phyloP scores from a whole-genome alignment of 2,888 invertebrate genomes.

The Clitarchus hookeri region DNA sequence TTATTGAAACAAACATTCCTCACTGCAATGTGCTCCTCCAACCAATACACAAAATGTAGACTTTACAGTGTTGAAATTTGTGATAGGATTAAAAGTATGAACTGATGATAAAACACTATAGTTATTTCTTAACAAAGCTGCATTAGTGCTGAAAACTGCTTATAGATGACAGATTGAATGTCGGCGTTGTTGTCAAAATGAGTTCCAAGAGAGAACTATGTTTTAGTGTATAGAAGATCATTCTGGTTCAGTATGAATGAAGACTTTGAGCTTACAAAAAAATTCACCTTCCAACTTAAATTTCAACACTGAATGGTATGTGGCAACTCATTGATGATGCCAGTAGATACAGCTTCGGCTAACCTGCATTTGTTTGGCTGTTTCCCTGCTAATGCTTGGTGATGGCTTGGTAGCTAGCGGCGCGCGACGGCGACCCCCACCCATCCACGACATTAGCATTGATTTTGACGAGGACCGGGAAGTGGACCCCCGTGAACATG shows the following conservation, averaged over 20 bases:
- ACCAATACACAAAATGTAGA: background rate
- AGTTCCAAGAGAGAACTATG: too few species aligned
- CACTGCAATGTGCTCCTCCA: background rate
- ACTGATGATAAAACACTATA: background rate
- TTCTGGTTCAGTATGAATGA: too few species aligned
- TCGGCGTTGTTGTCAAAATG: too few species aligned
- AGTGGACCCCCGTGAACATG: constrained; percentile 60
- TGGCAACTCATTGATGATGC: background rate
- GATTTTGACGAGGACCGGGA: constrained; percentile 59
- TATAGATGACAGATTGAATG: too few species aligned
- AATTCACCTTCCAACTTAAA: background rate
- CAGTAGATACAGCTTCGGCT: constrained; percentile 12
- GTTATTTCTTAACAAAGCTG: too few species aligned
- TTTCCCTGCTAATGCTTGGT: constrained; percentile 16
- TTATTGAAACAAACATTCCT: background rate
- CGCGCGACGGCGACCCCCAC: constrained; percentile 52
- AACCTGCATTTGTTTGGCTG: constrained; percentile 9
- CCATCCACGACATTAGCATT: constrained; percentile 59
- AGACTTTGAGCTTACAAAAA: too few species aligned
- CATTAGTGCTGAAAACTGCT: too few species aligned
- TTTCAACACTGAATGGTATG: background rate
- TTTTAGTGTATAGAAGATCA: too few species aligned
- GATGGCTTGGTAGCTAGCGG: constrained; percentile 24
- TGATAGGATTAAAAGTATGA: background rate
- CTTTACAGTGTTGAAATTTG: background rate